Evolutionary conservation across 2,797 vertebrate genomes (phyloP).

Genomic region (Silurus lanzhouensis): DNA sequence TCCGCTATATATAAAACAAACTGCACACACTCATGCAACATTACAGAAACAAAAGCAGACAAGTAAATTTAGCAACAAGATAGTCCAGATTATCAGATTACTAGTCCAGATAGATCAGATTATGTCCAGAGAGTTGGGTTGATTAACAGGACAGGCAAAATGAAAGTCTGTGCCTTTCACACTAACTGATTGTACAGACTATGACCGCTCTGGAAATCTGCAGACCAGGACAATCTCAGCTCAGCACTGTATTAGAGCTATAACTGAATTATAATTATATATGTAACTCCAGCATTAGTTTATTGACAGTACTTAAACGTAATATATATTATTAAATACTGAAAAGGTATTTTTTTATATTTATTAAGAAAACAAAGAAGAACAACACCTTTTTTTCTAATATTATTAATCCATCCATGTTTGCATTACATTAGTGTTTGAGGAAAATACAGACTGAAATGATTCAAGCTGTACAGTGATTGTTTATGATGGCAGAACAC

Average conservation of each 20-base stretch:
- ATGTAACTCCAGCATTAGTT: not conserved
- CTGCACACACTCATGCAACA: not conserved
- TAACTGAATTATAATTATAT: not conserved
- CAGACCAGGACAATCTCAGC: not conserved
- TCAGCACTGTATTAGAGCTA: not conserved
- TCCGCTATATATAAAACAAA: not conserved
- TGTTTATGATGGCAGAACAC: constrained; percentile 31
- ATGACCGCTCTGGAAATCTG: not conserved
- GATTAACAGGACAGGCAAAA: not conserved
- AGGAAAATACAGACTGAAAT: not conserved
- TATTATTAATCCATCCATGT: not conserved
- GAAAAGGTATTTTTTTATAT: too few relatives aligned
- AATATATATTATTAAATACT: not conserved
- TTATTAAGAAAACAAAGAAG: too few relatives aligned
- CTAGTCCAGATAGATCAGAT: not conserved
- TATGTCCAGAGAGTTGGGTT: not conserved
- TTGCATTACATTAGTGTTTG: not conserved
- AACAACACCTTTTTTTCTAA: not conserved
- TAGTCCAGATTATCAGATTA: not conserved
- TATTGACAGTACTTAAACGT: not conserved
- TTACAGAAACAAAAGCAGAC: not conserved
- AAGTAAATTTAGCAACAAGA: not conserved
- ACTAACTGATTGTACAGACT: not conserved
- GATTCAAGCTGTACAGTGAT: not conserved
- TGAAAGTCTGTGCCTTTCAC: not conserved